A percentile compares a stretch with the other conserved stretches of the same genome.
Conservation (phyloP, 2,888 invertebrate species). For the Carterocephalus palaemon region DNA sequence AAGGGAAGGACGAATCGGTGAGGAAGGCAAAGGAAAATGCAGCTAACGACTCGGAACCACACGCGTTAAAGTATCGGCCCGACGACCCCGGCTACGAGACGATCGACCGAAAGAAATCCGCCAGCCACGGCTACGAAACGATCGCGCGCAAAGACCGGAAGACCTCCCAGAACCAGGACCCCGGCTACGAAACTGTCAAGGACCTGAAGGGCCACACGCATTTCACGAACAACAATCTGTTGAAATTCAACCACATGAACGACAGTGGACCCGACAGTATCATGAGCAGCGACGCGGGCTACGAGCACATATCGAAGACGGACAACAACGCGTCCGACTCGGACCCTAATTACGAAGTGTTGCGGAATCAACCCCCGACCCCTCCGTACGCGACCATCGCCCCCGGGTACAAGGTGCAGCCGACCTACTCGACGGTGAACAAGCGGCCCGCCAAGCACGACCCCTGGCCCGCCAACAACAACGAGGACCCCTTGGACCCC, state of each 20-base stretch:
- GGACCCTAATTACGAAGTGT: constrained; percentile 90
- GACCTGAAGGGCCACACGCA: constrained; percentile 50
- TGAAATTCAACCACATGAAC: constrained; percentile 54
- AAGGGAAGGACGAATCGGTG: constrained; percentile 61
- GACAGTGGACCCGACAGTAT: constrained; percentile 81
- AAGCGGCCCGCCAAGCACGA: constrained; percentile 74
- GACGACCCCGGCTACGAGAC: constrained; percentile 76
- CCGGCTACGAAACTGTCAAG: constrained; percentile 82
- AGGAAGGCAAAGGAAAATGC: constrained; percentile 54
- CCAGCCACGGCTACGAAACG: constrained; percentile 81
- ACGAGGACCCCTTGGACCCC: constrained; percentile 64
- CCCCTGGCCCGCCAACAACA: constrained; percentile 74
- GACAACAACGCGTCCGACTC: constrained; percentile 78
- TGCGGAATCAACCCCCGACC: constrained; percentile 78
- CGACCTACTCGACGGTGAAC: constrained; percentile 78
- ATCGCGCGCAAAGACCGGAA: constrained; percentile 67
- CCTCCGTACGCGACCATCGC: constrained; percentile 73
- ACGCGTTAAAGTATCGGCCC: constrained; percentile 52
- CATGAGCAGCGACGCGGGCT: constrained; percentile 83
- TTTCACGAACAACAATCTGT: constrained; percentile 52
- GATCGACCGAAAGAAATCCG: constrained; percentile 65
- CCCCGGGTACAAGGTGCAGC: constrained; percentile 63
- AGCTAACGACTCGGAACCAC: constrained; percentile 40
- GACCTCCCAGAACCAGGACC: constrained; percentile 73
- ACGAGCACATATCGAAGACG: constrained; percentile 81